These are phyloP conservation scores for Melanaphis sacchari DNA, from an alignment of 1,140 invertebrate species.

Conservation along the genomic window DNA sequence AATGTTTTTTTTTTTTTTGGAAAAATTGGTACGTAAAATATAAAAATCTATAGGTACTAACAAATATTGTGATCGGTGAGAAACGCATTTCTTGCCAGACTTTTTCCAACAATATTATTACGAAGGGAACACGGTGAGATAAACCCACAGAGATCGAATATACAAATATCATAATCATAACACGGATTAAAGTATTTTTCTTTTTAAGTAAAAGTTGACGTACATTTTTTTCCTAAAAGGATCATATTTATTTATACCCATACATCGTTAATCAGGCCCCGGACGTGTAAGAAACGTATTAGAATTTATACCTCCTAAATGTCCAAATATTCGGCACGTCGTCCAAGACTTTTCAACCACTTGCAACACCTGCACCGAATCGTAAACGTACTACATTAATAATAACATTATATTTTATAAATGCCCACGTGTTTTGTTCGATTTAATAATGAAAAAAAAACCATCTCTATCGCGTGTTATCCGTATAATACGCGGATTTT, in stretches of 20 bases:
- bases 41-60: background rate
- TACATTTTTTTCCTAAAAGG: background rate
- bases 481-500: background rate
- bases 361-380: background rate
- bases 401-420: slow-evolving; percentile 13
- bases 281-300: background rate
- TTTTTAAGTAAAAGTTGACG: background rate
- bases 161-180: too few species aligned
- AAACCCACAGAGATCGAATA: too few species aligned
- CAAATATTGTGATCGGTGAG: too few species aligned
- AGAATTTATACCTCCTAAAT: background rate
- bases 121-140: too few species aligned
- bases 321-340: background rate
- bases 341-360: background rate
- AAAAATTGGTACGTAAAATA: background rate
- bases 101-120: background rate
- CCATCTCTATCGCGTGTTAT: background rate
- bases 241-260: background rate
- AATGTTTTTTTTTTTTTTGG: background rate
- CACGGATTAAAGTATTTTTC: background rate
- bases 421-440: background rate
- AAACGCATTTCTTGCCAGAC: background rate
- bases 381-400: background rate
- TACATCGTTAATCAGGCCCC: background rate
- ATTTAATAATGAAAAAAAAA: background rate